Conservation (phyloP, 2,113 vertebrate species). For the Ptilonorhynchus violaceus region DNA sequence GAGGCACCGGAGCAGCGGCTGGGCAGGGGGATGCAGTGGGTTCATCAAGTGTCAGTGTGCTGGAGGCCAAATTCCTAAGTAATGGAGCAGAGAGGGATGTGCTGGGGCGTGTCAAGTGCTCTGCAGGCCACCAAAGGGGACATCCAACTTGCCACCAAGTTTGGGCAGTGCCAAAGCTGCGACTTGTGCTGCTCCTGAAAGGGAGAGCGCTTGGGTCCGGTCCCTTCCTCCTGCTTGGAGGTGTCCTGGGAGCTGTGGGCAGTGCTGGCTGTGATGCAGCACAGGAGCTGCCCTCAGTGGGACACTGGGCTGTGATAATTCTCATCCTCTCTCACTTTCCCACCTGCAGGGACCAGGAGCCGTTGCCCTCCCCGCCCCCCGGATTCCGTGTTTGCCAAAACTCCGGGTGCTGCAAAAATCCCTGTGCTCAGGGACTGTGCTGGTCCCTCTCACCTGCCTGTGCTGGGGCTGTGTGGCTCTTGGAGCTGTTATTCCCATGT, state of each 20-base stretch:
- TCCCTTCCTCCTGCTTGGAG: neutral
- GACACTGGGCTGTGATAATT: neutral
- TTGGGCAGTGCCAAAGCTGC: neutral
- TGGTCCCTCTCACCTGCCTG: neutral
- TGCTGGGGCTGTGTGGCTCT: accelerated
- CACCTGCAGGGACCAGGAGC: neutral
- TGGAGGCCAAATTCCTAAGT: neutral
- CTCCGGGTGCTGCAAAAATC: accelerated
- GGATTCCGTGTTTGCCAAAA: neutral
- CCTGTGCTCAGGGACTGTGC: accelerated
- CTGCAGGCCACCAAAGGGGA: neutral
- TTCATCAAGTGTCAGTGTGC: accelerated
- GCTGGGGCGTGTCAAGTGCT: accelerated
- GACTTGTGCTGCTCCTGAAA: neutral
- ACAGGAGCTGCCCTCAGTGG: neutral
- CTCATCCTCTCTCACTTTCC: neutral
- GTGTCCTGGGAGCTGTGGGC: neutral
- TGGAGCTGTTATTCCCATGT: neutral
- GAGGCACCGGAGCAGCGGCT: neutral
- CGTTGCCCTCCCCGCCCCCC: neutral
- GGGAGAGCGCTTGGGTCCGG: neutral
- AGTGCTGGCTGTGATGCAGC: accelerated
- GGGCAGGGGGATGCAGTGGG: neutral
- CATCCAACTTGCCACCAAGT: neutral
- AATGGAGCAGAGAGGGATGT: neutral